Base-by-base conservation (phyloP, 2,797 vertebrate genomes). In the Crocidura indochinensis region DNA sequence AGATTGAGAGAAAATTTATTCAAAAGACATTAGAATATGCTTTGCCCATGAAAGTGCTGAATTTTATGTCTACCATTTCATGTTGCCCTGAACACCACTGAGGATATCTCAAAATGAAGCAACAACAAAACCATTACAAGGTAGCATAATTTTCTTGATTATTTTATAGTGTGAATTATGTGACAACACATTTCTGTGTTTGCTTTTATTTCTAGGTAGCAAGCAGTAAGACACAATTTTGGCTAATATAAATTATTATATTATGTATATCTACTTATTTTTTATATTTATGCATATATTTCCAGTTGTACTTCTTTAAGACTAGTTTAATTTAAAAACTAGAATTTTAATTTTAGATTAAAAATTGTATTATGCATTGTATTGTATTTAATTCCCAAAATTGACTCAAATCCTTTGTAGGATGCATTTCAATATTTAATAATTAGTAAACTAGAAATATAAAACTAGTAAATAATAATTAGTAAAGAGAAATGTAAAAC, bases 151-250 rank as follows among this genome's bases (percentile, higher is more conserved):
- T 94, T 87, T 24, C 91, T 84, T 19, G 56, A 24, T 84, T 60
- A 72, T 78, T 80, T 87, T 47, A 81, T 73, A 29, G 20, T 91
- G 27, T 93, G 11, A 87, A 90, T 51, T 72, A 2, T 90, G 10
- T 81, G 53, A 80, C 3, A 29, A n/a, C 46, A 44, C 72, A 26
- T 85, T 93, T 87, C 29, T 88, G 46, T 78, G 84, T 67, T 38
- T 95, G 62, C 44, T 90, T 91, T 79, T 74, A 65, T 88, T 83
- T 81, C 31, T 8, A 73, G 31, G 8, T 81, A 69, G 67, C 65
- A 76, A 69, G 67, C 65, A 76, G 26, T 71, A 67, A 87, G 65
- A 73, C 38, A 81, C 91, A 67, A 83, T 38, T 65, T 86, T 75
- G 51, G 31, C 29, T 80, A 22, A 62, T 27, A 73, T 65, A 49